Evolutionary conservation across 2,797 vertebrate species (phyloP), one percentile per base, ranked within the genome.

Genomic region (Esox masquinongy): DNA sequence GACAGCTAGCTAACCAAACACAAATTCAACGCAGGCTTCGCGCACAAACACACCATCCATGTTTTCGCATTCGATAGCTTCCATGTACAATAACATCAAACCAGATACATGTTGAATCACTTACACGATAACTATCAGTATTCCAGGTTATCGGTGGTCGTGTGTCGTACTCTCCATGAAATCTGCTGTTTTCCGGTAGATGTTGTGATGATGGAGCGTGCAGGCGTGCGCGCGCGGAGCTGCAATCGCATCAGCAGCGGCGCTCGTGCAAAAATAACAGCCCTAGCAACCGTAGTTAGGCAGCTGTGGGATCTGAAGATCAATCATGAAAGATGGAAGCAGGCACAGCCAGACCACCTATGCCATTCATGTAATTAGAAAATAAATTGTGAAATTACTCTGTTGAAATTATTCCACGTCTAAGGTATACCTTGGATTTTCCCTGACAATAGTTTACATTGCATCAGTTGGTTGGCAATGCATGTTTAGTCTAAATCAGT

Each of bases 201-300:
- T 64, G 79, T 71, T 79, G 74, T 76, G 68, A 80, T 76, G 81
- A 73, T 76, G 72, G 80, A 82, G 84, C 77, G 74, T 34, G 74
- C 81, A 89, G 86, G 87, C 83, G 86, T 86, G 92, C 90, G 87
- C 89, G 80, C 76, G 86, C 88, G 86, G 89, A 66, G 71, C 84
- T 88, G 88, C 88, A 90, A 90, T 26, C 76, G 75, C 88, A 79
- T 92, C 47, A 9, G 68, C 68, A 22, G 15, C 11, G 15, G 19
- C 8, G 50, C 15, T 71, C 49, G 70, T 15, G 50, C 49, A 4
- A 50, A 31, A 26, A 17, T 49, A 43, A 51, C 69, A 26, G 36
- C 49, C 69, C 43, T 51, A 53, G 69, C 69, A 71, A 34, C 69
- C 31, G 69, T 29, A 7, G 47, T 7, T 51, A 51, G 49, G 47